Evolutionary conservation across 2,888 invertebrate genomes (phyloP), one percentile per base, ranked within the genome.

Genomic region (Caenorhabditis zanzibari): DNA sequence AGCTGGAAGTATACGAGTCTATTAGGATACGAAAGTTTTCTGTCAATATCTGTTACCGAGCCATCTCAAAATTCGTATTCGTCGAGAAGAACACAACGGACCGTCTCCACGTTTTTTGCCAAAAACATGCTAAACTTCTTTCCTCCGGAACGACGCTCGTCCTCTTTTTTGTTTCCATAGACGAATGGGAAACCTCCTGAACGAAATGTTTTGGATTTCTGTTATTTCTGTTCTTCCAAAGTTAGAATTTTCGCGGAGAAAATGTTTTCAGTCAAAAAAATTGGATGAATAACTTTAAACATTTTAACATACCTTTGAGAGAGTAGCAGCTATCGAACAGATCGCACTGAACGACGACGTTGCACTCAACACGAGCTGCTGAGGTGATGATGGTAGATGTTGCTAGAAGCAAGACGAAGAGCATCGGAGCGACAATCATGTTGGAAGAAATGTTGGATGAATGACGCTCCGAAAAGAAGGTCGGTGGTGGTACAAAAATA

Each of bases 111-210:
- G 58, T 79, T 79, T 26, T 61, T 54, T 6, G 79, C 79, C 41
- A 79, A 56, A 49, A 72, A 79, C 79, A 72, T 77, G 38, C 69
- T 77, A 22, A 56, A 63, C 68, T 63, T 69, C 28, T 77, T 77
- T n/a, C 77, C 66, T 6, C 52, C 71, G 12, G 22, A 6, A n/a
- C 35, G 58, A 28, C 32, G 41, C 24, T 69, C 54, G 0, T 63
- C 64, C 9, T 79, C 47, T 7, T 56, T 71, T 7, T 72, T 52
- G 35, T 44, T 79, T 2, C 32, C 79, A 44, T 72, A 79, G 0
- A 64, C 54, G 10, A 71, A 71, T 35, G 79, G 79, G 10, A 71
- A 71, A 10, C 79, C 71, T 7, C 79, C 79, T 79, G 71, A 44
- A 63, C 12, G 2, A 41, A 5, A 6, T 35, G 0, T 38, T 35